A percentile compares a stretch with the other conserved stretches of the same genome.
Evolutionary conservation across 2,888 invertebrate genomes (phyloP).

Genomic region (Agrilus cyanescens): DNA sequence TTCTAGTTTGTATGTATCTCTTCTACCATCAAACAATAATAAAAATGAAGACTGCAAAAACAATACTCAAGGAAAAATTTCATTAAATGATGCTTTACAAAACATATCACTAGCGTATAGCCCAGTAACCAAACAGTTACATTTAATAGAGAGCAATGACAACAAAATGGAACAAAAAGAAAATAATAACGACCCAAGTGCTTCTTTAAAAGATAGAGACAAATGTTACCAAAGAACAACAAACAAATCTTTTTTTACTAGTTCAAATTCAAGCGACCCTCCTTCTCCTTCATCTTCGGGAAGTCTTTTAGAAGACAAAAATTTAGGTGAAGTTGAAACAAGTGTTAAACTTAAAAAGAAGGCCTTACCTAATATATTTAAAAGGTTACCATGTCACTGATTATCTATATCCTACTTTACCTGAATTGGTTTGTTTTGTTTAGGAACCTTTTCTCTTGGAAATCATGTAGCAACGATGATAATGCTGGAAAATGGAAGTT

Average conservation of each 20-base stretch:
- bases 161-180: constrained; percentile 6
- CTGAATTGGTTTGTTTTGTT: constrained; percentile 7
- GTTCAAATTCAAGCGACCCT: constrained; percentile 59
- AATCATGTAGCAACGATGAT: constrained; percentile 18
- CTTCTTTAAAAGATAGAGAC: constrained; percentile 14
- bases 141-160: constrained; percentile 36
- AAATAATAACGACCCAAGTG: constrained; percentile 6
- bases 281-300: constrained; percentile 54
- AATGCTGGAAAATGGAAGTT: constrained; percentile 31
- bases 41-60: constrained; percentile 11
- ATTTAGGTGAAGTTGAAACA: constrained; percentile 23
- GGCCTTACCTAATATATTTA: constrained; percentile 49
- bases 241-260: constrained; percentile 55
- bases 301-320: constrained; percentile 36
- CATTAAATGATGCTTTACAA: constrained; percentile 57
- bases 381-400: constrained; percentile 39
- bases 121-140: constrained; percentile 60
- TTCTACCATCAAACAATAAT: constrained; percentile 5
- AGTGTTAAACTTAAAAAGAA: constrained; percentile 46
- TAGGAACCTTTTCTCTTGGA: constrained; percentile 41
- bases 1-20: constrained; percentile 3
- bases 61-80: constrained; percentile 31
- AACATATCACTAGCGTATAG: constrained; percentile 65
- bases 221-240: constrained; percentile 40
- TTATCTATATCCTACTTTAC: neutral